A percentile compares a stretch with the other conserved stretches of the same genome.
Conservation (phyloP, 2,888 invertebrate species). For the Brassicogethes aeneus region DNA sequence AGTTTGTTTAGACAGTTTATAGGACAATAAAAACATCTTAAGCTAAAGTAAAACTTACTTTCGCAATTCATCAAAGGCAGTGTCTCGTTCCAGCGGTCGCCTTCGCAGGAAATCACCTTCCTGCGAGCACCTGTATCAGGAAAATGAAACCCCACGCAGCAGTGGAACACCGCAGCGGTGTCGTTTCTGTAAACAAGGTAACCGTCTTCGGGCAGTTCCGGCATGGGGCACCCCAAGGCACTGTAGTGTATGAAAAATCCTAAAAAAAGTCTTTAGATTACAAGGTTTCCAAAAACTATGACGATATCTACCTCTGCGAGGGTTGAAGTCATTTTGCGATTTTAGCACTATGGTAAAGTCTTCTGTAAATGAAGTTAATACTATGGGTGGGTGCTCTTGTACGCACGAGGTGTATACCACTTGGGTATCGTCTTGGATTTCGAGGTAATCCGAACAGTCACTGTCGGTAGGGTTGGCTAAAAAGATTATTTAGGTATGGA, state of each 20-base stretch:
- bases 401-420: constrained; percentile 46
- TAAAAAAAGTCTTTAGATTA: too few relatives aligned
- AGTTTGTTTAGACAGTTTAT: too few relatives aligned
- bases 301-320: constrained; percentile 56
- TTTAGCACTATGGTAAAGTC: constrained; percentile 15
- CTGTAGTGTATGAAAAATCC: constrained; percentile 52
- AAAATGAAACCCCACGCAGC: constrained; percentile 59
- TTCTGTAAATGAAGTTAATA: constrained; percentile 16
- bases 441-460: constrained; percentile 47
- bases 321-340: constrained; percentile 28
- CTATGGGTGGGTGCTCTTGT: constrained; percentile 45
- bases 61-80: constrained; percentile 50
- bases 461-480: too few relatives aligned
- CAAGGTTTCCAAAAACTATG: too few relatives aligned
- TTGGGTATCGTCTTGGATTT: constrained; percentile 44
- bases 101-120: constrained; percentile 54
- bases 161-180: constrained; percentile 58
- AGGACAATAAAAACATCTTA: too few relatives aligned
- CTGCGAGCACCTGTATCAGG: constrained; percentile 55
- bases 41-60: constrained; percentile 45
- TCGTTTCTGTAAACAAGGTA: constrained; percentile 54
- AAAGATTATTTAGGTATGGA: too few relatives aligned
- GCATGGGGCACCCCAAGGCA: constrained; percentile 59
- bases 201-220: constrained; percentile 56
- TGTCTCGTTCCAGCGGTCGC: constrained; percentile 56